phyloP scores from a whole-genome alignment of 2,113 vertebrate species.

The Arvicanthis niloticus region DNA sequence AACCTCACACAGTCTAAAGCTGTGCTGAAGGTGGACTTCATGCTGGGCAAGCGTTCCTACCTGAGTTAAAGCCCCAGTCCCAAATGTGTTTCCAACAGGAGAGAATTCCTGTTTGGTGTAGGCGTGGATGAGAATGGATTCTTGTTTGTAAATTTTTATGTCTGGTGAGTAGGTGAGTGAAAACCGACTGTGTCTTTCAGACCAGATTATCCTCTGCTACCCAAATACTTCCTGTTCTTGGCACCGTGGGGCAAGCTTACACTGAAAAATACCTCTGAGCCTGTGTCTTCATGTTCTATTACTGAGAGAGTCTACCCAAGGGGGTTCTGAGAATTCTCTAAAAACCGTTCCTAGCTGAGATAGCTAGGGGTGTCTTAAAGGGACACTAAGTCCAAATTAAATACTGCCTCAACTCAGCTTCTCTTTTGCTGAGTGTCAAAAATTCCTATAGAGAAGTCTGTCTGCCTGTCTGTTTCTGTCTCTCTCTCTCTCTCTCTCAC shows the following conservation, averaged over 20 bases:
- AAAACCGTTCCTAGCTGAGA: background rate
- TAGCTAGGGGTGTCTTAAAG: background rate
- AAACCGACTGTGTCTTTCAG: background rate
- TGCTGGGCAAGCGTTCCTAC: background rate
- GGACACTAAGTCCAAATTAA: conserved; percentile 20
- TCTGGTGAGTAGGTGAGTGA: background rate
- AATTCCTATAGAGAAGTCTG: background rate
- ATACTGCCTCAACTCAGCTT: conserved; percentile 35
- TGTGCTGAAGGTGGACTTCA: background rate
- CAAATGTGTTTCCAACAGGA: background rate
- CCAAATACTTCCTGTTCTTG: background rate
- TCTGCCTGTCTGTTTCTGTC: too few species aligned
- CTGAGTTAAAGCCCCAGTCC: background rate
- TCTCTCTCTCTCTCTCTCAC: too few species aligned
- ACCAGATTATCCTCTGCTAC: background rate
- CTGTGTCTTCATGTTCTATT: background rate
- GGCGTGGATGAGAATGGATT: background rate
- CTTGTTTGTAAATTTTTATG: background rate
- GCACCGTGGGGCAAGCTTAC: background rate
- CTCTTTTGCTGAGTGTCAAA: conserved; percentile 1
- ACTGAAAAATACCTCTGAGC: background rate
- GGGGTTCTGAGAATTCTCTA: background rate
- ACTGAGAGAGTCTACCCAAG: background rate
- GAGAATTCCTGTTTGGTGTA: background rate
- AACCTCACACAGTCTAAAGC: background rate